Evolutionary conservation across 2,113 vertebrate species (phyloP).

Genomic region (Paralichthys olivaceus): DNA sequence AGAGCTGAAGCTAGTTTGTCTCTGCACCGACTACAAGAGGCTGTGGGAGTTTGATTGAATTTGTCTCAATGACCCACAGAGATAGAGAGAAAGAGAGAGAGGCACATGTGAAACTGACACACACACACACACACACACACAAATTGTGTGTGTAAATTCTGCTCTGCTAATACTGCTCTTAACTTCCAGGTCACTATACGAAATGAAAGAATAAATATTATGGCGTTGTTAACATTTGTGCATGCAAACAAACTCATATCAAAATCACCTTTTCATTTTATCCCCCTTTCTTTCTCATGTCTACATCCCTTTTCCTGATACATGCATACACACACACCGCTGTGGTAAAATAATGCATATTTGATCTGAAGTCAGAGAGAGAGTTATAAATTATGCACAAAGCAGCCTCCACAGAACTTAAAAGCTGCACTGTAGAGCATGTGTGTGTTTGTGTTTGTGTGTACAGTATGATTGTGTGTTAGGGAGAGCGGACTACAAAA

Average conservation of each 20-base stretch:
- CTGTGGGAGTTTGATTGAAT: constrained; percentile 12
- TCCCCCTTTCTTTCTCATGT: neutral
- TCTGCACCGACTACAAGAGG: constrained; percentile 1
- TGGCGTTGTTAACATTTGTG: too few species aligned
- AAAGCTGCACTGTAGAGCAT: constrained; percentile 42
- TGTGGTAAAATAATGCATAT: constrained; percentile 60
- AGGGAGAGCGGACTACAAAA: neutral
- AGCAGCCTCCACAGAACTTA: constrained; percentile 50
- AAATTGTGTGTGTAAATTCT: constrained; percentile 1
- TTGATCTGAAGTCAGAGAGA: constrained; percentile 53
- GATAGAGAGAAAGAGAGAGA: neutral
- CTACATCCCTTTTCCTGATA: neutral
- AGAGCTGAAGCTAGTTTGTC: constrained; percentile 19
- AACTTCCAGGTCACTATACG: too few species aligned
- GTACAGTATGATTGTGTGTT: constrained; percentile 6
- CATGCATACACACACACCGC: neutral
- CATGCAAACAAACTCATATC: too few species aligned
- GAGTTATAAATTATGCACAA: constrained; percentile 71
- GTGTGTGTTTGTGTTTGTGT: constrained; percentile 7
- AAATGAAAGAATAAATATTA: too few species aligned
- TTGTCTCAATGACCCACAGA: constrained; percentile 35
- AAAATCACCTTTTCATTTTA: too few species aligned
- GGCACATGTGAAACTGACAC: constrained; percentile 5
- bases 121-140: constrained; percentile 6
- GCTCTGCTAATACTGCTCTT: too few species aligned